Evolutionary conservation across 2,888 invertebrate species (phyloP), one percentile per base, ranked within the genome.

Genomic region (Callosobruchus maculatus): DNA sequence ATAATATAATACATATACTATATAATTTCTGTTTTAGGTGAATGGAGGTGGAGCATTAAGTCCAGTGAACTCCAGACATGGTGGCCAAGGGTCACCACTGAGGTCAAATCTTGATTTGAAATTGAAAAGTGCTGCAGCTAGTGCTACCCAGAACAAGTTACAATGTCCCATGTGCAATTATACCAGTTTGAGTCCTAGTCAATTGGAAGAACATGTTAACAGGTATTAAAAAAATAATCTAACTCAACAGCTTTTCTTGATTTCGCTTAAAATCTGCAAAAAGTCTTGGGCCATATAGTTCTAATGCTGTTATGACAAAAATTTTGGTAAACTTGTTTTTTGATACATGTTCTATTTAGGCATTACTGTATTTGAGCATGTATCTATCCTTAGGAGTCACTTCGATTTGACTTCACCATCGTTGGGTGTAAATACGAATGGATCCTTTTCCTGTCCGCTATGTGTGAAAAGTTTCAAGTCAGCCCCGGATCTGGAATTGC

Each of bases 191-290:
- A 93, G 92, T 87, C 93, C 94, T 0, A 88, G 90, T 76, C 91
- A 92, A 82, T 88, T 95, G 78, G 94, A 95, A 84, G 94, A 95
- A 85, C 95, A 95, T 86, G 93, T 95, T 84, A 95, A 95, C 86
- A 85, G 87, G 87, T 87, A 80, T 73, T 67, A 20, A 9, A 5
- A 21, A n/a, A 67, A 67, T 71, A 20, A 67, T 67, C 7, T 26
- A 26, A 26, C 2, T 26, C 26, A 7, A 26, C 30, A n/a, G n/a
- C n/a, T n/a, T n/a, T n/a, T n/a, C n/a, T n/a, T n/a, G n/a, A n/a
- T n/a, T n/a, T n/a, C n/a, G n/a, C n/a, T n/a, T n/a, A n/a, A n/a
- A n/a, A n/a, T n/a, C n/a, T n/a, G n/a, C n/a, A n/a, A n/a, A n/a
- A n/a, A n/a, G n/a, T n/a, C n/a, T n/a, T n/a, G n/a, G n/a, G n/a